Evolutionary conservation across 2,888 invertebrate genomes (phyloP).

Genomic region (Harpalus rubripes): DNA sequence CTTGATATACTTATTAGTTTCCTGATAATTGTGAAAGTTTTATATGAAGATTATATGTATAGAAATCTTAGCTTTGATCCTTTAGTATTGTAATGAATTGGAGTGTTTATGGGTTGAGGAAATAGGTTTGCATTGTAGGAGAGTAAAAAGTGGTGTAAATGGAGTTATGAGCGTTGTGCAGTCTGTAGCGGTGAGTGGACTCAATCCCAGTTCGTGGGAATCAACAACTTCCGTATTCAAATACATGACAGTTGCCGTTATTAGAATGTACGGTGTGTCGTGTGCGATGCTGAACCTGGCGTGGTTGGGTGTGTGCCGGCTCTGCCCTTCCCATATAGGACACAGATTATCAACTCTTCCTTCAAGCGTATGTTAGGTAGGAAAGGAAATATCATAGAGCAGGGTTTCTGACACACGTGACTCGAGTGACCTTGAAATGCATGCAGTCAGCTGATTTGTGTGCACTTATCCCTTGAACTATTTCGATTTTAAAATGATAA

Average conservation of each 20-base stretch:
- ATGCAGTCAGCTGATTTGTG: no score
- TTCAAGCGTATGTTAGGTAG: no score
- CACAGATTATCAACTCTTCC: no score
- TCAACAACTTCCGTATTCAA: slow-evolving; percentile 73
- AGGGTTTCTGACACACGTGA: no score
- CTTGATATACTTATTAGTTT: not conserved
- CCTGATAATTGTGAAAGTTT: slow-evolving; percentile 19
- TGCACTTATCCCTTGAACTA: no score
- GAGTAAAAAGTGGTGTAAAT: slow-evolving; percentile 20
- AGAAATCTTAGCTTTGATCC: slow-evolving; percentile 4
- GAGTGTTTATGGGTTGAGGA: slow-evolving; percentile 10
- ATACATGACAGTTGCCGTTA: slow-evolving; percentile 70
- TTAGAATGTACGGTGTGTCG: slow-evolving; percentile 60
- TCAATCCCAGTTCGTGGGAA: slow-evolving; percentile 71
- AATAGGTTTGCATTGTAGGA: slow-evolving; percentile 20
- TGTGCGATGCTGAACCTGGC: slow-evolving; percentile 48
- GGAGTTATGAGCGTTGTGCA: slow-evolving; percentile 6
- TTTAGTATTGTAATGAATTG: slow-evolving; percentile 19
- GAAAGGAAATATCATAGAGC: no score
- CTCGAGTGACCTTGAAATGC: no score
- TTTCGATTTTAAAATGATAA: no score
- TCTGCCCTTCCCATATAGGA: not conserved
- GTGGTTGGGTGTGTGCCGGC: slow-evolving; percentile 12
- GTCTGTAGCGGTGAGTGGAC: slow-evolving; percentile 48
- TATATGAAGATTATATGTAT: slow-evolving; percentile 1